These are phyloP conservation scores for Athene cunicularia DNA, from an alignment of 2,113 vertebrate species.

Conservation along the genomic window DNA sequence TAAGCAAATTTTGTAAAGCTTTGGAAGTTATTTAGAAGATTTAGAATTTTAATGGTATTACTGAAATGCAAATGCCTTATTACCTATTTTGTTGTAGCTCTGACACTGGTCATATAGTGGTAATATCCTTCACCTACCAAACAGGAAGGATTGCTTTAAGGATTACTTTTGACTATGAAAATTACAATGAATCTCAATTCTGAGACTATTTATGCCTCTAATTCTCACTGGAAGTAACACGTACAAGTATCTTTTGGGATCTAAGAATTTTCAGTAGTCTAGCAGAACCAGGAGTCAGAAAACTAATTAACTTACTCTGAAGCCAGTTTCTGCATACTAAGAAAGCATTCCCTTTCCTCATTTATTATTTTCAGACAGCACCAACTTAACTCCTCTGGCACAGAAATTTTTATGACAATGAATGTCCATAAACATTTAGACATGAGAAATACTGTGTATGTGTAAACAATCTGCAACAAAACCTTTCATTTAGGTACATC, in stretches of 20 bases:
- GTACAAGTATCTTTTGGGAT: background rate
- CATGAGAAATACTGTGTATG: slow-evolving; percentile 18
- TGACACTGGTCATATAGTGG: background rate
- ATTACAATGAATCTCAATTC: background rate
- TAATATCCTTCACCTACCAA: background rate
- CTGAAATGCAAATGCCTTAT: background rate
- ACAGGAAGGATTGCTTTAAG: background rate
- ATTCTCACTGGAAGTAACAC: background rate
- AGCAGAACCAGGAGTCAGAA: background rate
- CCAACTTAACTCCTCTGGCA: background rate
- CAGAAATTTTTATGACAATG: background rate
- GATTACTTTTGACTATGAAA: background rate
- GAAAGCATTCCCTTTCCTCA: background rate
- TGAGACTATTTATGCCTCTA: background rate
- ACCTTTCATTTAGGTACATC: slow-evolving; percentile 42
- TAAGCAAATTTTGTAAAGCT: background rate
- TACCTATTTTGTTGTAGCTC: background rate
- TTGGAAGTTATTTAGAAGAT: background rate
- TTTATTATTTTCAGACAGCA: background rate
- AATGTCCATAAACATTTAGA: slow-evolving; percentile 5
- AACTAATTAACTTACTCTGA: background rate
- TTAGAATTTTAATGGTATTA: background rate
- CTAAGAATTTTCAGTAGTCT: background rate
- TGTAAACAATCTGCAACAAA: slow-evolving; percentile 28
- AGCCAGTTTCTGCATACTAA: background rate